A percentile compares a stretch with the other conserved stretches of the same genome.
Evolutionary conservation across 1,140 invertebrate genomes (phyloP).

Genomic region (Drosophila willistoni): DNA sequence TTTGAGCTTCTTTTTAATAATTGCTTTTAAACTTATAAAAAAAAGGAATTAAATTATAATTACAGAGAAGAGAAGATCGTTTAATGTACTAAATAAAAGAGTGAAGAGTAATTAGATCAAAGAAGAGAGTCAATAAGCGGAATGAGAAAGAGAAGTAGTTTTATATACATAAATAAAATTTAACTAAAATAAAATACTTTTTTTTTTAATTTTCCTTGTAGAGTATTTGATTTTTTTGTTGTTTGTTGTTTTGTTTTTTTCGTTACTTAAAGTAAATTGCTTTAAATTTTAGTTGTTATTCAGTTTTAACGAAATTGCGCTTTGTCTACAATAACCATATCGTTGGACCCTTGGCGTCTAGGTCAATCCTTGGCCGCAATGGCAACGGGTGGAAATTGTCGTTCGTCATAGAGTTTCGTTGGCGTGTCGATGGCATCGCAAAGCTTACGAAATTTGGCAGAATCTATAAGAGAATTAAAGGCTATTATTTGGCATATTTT

Average conservation of each 20-base stretch:
- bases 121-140: constrained; percentile 24
- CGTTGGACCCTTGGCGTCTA: constrained; percentile 23
- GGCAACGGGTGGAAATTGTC: constrained; percentile 81
- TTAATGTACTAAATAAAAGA: constrained; percentile 12
- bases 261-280: constrained; percentile 35
- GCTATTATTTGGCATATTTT: too few species aligned
- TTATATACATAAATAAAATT: constrained; percentile 39
- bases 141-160: constrained; percentile 47
- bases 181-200: constrained; percentile 65
- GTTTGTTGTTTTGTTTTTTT: constrained; percentile 35
- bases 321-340: constrained; percentile 52
- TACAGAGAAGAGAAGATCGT: constrained; percentile 35
- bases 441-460: constrained; percentile 79
- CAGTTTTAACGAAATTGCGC: constrained; percentile 40
- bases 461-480: constrained; percentile 48
- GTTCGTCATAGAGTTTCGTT: constrained; percentile 79
- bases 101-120: constrained; percentile 21
- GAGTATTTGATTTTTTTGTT: constrained; percentile 51
- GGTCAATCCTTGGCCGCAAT: constrained; percentile 80
- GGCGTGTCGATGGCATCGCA: constrained; percentile 82
- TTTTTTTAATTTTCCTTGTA: constrained; percentile 54
- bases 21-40: constrained; percentile 28
- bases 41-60: constrained; percentile 22
- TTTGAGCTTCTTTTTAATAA: constrained; percentile 62
- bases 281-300: constrained; percentile 9